A percentile compares a stretch with the other conserved stretches of the same genome.
Conservation (phyloP, 2,113 vertebrate species). For the Anoplopoma fimbria region DNA sequence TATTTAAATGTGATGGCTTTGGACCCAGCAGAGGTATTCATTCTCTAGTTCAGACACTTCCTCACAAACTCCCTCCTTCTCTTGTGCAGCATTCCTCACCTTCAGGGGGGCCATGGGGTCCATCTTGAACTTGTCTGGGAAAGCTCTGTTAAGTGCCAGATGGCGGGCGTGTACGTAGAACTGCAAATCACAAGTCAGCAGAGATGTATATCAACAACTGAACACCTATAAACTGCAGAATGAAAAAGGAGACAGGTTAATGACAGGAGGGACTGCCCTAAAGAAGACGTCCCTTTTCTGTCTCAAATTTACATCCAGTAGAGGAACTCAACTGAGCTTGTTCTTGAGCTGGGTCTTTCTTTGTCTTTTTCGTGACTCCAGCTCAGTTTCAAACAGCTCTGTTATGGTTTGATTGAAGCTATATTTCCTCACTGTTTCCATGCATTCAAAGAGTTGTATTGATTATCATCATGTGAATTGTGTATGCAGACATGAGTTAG, state of each 20-base stretch:
- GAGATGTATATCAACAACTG: neutral
- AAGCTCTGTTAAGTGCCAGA: conserved; percentile 91
- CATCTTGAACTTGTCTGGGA: conserved; percentile 92
- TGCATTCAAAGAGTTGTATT: neutral
- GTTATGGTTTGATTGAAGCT: neutral
- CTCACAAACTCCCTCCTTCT: neutral
- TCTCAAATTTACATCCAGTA: no score
- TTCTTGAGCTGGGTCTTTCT: no score
- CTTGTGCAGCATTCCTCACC: conserved; percentile 77
- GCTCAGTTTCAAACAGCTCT: neutral
- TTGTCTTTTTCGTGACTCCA: no score
- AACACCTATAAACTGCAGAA: neutral
- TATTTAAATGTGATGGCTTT: no score
- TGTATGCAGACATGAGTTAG: neutral
- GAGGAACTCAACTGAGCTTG: neutral
- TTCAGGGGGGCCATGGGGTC: conserved; percentile 85
- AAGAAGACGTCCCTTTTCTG: neutral
- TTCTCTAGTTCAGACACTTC: neutral
- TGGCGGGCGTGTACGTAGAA: conserved; percentile 93
- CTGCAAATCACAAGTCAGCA: conserved; percentile 76
- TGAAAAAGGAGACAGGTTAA: neutral
- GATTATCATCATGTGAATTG: neutral
- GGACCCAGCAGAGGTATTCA: neutral
- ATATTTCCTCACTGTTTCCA: neutral
- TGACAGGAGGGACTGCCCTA: neutral